Evolutionary conservation across 2,113 vertebrate species (phyloP).

Genomic region (Triplophysa rosa): DNA sequence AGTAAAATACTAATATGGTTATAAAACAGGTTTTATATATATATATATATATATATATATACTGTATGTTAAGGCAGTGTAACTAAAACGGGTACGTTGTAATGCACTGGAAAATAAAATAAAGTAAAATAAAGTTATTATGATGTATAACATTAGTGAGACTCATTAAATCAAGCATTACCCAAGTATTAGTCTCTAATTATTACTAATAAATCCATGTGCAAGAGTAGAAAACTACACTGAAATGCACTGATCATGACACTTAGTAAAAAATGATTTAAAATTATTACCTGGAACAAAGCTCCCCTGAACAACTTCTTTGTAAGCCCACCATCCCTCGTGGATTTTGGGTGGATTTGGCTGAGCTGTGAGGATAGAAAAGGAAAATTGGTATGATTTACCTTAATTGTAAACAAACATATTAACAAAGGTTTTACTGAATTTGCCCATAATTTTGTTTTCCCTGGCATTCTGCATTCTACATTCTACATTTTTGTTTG

Average conservation of each 20-base stretch:
- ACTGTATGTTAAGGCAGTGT: neutral
- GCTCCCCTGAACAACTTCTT: conserved; percentile 98
- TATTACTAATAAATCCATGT: neutral
- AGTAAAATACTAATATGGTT: too few species aligned
- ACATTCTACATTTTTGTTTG: conserved; percentile 35
- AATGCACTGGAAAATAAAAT: neutral
- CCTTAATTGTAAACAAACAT: conserved; percentile 31
- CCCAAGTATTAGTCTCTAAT: neutral
- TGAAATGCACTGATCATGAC: neutral
- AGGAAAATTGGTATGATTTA: conserved; percentile 45
- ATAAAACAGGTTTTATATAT: too few species aligned
- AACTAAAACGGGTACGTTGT: neutral
- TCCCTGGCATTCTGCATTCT: conserved; percentile 29
- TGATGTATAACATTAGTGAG: neutral
- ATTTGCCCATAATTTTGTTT: conserved; percentile 5
- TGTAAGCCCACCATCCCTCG: conserved; percentile 99
- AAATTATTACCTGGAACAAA: conserved; percentile 93
- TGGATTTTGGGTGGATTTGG: conserved; percentile 96
- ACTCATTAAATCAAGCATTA: neutral
- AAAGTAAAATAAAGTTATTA: neutral
- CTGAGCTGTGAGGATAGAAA: conserved; percentile 80
- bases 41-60: neutral
- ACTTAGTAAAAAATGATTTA: conserved; percentile 19
- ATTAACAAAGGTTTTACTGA: neutral
- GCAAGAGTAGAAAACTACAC: neutral